Conservation (phyloP, 2,797 vertebrate species). For the Nyctalus aviator region DNA sequence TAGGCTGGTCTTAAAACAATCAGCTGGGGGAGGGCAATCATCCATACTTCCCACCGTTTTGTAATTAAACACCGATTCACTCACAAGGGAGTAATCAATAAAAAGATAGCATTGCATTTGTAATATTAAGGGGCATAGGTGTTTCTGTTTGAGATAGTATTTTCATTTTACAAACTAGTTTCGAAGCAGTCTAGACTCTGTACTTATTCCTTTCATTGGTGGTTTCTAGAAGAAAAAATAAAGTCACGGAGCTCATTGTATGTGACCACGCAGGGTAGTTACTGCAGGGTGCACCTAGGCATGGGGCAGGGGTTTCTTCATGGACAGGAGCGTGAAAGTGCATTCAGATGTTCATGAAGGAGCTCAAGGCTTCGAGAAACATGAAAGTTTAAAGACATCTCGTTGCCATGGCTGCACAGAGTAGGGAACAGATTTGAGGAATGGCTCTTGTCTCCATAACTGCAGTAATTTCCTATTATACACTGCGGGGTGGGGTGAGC, state of each 20-base stretch:
- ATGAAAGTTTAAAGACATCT: not conserved
- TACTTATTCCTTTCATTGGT: not conserved
- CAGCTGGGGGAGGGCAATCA: not conserved
- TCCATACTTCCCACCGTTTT: not conserved
- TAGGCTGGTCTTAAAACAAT: not conserved
- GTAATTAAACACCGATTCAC: not conserved
- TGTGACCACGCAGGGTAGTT: not conserved
- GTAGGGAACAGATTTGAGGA: not conserved
- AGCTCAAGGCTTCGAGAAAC: not conserved
- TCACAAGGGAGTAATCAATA: not conserved
- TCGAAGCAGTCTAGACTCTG: not conserved
- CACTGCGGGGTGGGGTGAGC: not conserved
- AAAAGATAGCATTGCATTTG: not conserved
- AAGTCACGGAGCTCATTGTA: not conserved
- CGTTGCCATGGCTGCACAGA: not conserved
- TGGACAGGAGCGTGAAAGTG: not conserved
- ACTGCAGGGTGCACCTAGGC: not conserved
- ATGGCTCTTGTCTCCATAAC: not conserved
- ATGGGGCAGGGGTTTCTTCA: not conserved
- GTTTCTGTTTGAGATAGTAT: not conserved
- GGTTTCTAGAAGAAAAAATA: constrained; percentile 31
- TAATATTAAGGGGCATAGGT: not conserved
- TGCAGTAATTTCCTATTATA: not conserved
- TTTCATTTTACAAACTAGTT: constrained; percentile 3
- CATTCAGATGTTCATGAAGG: not conserved